Base-by-base conservation (phyloP, 1,140 invertebrate genomes). In the Cydia amplana region DNA sequence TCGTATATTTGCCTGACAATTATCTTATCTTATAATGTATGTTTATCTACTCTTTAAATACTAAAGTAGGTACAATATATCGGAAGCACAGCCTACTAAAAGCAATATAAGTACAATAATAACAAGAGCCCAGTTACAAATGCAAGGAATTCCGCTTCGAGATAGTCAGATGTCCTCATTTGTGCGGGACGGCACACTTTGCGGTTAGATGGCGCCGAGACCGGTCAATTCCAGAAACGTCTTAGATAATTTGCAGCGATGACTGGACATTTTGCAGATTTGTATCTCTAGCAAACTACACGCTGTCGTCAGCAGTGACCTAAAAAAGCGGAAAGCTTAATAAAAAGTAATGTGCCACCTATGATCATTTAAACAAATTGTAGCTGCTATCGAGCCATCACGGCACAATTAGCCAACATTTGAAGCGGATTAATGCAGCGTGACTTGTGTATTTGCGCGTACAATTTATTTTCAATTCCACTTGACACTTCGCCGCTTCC, bases 91-190 rank as follows among this genome's bases (percentile, higher is more conserved):
- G 20, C 18, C 0, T 60, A 23, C 18, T 60, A 60, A 20, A 60
- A 7, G 23, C 18, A 23, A 32, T 32, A 32, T 32, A 28, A 28
- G 28, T 28, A 28, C 28, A 28, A 28, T 28, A 28, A 28, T 18
- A 10, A 23, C 51, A 60, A 60, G 18, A 60, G 20, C n/a, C 10
- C 16, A 60, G 55, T 23, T 23, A 20, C 10, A 60, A 65, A 70
- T 5, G 32, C 28, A 18, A 18, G 65, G 18, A 40, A 70, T 70
- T 43, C 65, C 32, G 16, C 28, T 70, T 10, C 32, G n/a, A 70
- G 65, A 70, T 70, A 70, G 65, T 40, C 65, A 70, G 65, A 70
- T 70, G 36, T 70, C n/a, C 65, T 70, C 65, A 70, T 70, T 70
- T 70, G 65, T n/a, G 65, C 20, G 32, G 23, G 65, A 70, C 32